These are phyloP conservation scores for Phaetusa simplex DNA, from an alignment of 2,113 vertebrate genomes.

Conservation along the genomic window DNA sequence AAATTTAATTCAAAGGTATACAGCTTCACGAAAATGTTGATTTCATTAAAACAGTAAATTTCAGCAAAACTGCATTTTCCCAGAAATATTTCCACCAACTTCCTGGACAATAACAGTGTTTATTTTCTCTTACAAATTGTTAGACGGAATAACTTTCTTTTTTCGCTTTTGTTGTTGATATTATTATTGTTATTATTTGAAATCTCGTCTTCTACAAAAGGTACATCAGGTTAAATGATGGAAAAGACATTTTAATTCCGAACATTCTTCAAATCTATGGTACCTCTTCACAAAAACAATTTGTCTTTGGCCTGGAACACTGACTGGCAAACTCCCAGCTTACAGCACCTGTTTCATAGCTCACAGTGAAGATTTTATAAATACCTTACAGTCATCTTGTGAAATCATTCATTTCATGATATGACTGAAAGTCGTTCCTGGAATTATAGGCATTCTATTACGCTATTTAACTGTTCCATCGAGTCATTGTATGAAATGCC, in stretches of 20 bases:
- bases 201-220: background rate
- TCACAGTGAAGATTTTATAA: constrained; percentile 40
- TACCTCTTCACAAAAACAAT: background rate
- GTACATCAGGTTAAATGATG: background rate
- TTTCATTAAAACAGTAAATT: background rate
- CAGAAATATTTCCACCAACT: background rate
- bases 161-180: rapidly evolving
- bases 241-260: background rate
- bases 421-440: background rate
- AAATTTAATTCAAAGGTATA: background rate
- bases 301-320: constrained; percentile 7
- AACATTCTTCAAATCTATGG: background rate
- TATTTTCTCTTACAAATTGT: background rate
- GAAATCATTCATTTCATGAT: constrained; percentile 33
- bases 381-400: constrained; percentile 12
- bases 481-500: background rate
- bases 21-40: background rate
- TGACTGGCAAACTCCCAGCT: constrained; percentile 33
- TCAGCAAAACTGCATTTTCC: background rate
- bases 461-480: constrained; percentile 6
- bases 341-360: constrained; percentile 20
- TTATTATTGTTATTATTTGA: background rate
- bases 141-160: background rate
- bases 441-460: constrained; percentile 40
- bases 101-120: background rate